Base-by-base conservation (phyloP, 2,888 invertebrate species). In the Oligia strigilis region DNA sequence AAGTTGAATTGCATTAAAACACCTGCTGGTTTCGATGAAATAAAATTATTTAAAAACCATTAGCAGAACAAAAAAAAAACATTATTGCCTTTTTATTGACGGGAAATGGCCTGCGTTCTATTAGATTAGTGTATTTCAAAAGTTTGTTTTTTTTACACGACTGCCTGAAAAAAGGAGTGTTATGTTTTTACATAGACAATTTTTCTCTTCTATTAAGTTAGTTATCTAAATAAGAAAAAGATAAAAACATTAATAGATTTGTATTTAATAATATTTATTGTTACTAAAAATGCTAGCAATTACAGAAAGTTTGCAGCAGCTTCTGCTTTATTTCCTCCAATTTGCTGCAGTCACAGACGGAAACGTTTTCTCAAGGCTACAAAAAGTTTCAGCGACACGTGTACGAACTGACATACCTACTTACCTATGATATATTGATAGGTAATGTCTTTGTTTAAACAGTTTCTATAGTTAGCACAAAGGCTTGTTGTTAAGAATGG, bases 401-500 rank as follows among this genome's bases (percentile, higher is more conserved):
- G 64, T 80, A 36, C n/a, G 14, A 64, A 58, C 43, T 36, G 40
- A 52, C 60, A 71, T 49, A 55, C 11, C 29, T 52, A 29, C 36
- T 29, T 29, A 73, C 29, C 17, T 29, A n/a, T 36, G n/a, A 46
- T 60, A 69, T 23, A 81, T 77, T 71, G 65, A 69, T 69, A 29
- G 29, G 29, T 29, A 52, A 55, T 77, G 29, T 60, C 55, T 77
- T 65, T 80, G 49, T 70, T 46, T 13, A 75, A 73, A 73, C 36
- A 58, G 40, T 70, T 73, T 72, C 49, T 75, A n/a, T 11, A 69
- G n/a, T 72, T 66, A 64, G 36, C 46, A 81, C 75, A 77, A 85
- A 76, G 65, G 65, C 67, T 67, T 83, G 64, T 76, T 77, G 75
- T 78, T 78, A 71, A 14, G 69, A 72, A 72, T 74, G 14, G 58